A percentile compares a stretch with the other conserved stretches of the same genome.
These are phyloP conservation scores for Steatornis caripensis DNA, from an alignment of 2,113 vertebrate species.

Conservation along the genomic window DNA sequence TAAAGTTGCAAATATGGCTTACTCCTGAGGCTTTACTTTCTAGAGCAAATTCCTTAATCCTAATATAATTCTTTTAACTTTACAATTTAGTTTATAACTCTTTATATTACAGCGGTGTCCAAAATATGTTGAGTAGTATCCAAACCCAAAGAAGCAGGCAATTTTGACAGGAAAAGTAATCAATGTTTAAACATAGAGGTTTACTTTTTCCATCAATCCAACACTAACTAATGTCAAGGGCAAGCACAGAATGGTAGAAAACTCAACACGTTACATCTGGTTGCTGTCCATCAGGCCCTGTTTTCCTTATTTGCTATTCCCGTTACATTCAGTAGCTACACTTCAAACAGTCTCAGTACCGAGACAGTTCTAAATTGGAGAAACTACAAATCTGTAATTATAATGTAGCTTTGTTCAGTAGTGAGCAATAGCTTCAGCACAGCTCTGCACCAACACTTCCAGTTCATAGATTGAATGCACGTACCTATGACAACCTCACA, in stretches of 20 bases:
- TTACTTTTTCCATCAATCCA: background rate
- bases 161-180: background rate
- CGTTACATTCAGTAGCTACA: background rate
- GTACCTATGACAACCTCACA: background rate
- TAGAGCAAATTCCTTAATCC: background rate
- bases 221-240: background rate
- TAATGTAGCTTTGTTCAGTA: background rate
- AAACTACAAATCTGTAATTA: background rate
- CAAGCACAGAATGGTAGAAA: background rate
- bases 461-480: rapidly evolving
- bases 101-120: background rate
- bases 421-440: background rate
- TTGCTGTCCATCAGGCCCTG: background rate
- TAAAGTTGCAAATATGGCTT: background rate
- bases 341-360: background rate
- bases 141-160: background rate
- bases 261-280: background rate
- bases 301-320: background rate
- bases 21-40: background rate
- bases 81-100: background rate
- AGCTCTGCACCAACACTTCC: background rate
- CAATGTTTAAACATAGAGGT: background rate
- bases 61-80: background rate
- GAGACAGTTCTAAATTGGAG: background rate
- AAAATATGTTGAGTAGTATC: background rate